Percentiles rank a stretch among this genome's conserved stretches.
Evolutionary conservation across 53 echinoderm and acorn worm genomes (phyloP).

Genomic region (Apostichopus leukothele): DNA sequence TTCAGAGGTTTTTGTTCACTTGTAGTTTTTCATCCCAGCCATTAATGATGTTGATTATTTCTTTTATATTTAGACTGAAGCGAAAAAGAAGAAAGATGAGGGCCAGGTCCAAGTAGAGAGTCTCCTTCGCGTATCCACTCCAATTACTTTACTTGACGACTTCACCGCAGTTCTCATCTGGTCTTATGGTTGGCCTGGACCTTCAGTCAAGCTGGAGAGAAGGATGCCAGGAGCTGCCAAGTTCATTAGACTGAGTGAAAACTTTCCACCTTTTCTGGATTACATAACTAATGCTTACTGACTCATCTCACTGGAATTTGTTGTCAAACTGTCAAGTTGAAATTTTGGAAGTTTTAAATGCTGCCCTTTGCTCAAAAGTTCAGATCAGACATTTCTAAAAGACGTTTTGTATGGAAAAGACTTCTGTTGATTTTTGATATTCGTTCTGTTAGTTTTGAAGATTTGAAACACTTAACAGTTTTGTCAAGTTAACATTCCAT

Average conservation of each 20-base stretch:
- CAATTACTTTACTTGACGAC: constrained; percentile 2
- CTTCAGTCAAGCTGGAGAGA: neutral
- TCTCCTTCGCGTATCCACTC: constrained; percentile 29
- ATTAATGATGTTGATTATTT: neutral
- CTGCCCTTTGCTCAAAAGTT: neutral
- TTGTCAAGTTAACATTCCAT: neutral
- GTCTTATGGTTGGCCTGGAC: neutral
- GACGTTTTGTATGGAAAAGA: neutral
- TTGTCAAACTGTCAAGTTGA: neutral
- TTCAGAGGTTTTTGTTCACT: too few relatives aligned
- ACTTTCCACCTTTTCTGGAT: neutral
- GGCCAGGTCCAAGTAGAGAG: constrained; percentile 91
- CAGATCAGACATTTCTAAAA: neutral
- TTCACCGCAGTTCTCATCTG: neutral
- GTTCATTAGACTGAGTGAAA: neutral
- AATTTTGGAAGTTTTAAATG: neutral
- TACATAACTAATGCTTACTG: neutral
- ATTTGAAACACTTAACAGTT: neutral
- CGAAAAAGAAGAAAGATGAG: constrained; percentile 98
- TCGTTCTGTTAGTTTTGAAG: neutral
- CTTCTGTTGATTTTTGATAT: neutral
- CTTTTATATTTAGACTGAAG: constrained; percentile 68
- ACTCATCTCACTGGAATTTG: neutral
- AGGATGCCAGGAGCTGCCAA: neutral
- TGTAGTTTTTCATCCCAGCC: too few relatives aligned